Conservation (phyloP, 2,113 vertebrate species). For the Anolis carolinensis region DNA sequence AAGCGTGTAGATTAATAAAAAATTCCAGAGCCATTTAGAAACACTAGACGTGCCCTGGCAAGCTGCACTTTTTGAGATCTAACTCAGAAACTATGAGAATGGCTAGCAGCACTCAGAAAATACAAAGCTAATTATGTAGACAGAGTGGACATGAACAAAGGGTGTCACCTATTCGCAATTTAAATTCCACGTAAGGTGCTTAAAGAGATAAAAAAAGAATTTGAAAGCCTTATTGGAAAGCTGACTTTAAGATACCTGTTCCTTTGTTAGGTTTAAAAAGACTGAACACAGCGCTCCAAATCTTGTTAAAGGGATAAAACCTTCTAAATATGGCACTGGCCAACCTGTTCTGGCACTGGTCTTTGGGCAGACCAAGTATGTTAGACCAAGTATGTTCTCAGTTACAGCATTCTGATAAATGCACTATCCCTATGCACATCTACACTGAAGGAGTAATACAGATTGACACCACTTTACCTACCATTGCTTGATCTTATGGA, state of each 20-base stretch:
- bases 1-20: neutral
- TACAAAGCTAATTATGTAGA: conserved; percentile 26
- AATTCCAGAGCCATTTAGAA: neutral
- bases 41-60: neutral
- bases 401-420: conserved; percentile 41
- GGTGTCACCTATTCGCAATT: conserved; percentile 10
- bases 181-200: conserved; percentile 13
- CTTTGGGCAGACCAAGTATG: neutral
- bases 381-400: conserved; percentile 14
- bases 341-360: neutral
- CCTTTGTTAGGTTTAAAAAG: conserved; percentile 37
- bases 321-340: conserved; percentile 32
- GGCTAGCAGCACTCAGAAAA: neutral
- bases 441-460: no score
- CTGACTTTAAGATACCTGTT: conserved; percentile 36
- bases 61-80: neutral
- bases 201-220: conserved; percentile 20
- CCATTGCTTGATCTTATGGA: no score
- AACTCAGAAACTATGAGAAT: neutral
- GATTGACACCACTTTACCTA: no score
- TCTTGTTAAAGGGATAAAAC: conserved; percentile 53
- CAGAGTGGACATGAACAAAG: conserved; percentile 22
- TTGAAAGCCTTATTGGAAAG: conserved; percentile 44
- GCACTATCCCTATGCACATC: neutral
- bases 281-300: conserved; percentile 26